Conservation (phyloP, 2,113 vertebrate genomes). For the Guaruba guarouba region DNA sequence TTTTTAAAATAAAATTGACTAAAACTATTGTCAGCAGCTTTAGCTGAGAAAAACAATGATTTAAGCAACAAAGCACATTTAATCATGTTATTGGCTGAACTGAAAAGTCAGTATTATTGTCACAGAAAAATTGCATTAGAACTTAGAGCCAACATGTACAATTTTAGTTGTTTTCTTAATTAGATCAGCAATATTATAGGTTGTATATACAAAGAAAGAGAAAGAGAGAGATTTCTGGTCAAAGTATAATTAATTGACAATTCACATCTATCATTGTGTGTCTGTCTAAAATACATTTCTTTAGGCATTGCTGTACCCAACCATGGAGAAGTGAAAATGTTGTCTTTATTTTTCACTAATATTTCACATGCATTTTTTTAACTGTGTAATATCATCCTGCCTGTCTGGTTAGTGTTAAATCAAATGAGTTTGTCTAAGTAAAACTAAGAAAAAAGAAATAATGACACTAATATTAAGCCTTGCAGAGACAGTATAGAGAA, state of each 20-base stretch:
- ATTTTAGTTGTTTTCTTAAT: background rate
- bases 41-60: background rate
- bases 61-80: background rate
- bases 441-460: background rate
- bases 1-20: background rate
- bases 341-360: background rate
- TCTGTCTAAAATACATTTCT: background rate
- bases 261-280: background rate
- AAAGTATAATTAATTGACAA: background rate
- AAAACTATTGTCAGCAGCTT: background rate
- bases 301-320: background rate
- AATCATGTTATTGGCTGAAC: background rate
- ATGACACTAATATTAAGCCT: background rate
- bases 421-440: background rate
- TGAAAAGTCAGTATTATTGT: background rate
- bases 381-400: background rate
- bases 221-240: background rate
- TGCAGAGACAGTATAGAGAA: background rate
- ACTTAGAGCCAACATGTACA: background rate
- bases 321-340: background rate
- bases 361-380: background rate
- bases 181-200: background rate
- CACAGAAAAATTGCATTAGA: background rate
- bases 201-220: background rate
- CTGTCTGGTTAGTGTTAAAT: background rate